Evolutionary conservation across 2,797 vertebrate species (phyloP), one percentile per base, ranked within the genome.

Genomic region (Dermochelys coriacea): DNA sequence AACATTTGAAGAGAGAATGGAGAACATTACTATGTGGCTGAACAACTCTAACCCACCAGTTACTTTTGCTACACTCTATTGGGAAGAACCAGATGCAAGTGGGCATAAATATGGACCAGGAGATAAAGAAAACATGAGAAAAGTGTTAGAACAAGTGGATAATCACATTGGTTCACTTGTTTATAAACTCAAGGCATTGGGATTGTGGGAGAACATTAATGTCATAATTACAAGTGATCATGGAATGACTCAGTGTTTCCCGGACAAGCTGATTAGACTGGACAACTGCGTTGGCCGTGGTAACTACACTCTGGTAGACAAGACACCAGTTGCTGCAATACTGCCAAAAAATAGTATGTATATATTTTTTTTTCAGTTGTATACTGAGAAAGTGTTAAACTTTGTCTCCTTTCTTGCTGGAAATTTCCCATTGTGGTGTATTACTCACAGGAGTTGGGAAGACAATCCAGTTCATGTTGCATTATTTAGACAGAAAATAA

Each of bases 191-290:
- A 99, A 99, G 81, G 80, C 85, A 3, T 92, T 88, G 0, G 98
- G 98, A 14, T 95, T 99, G 61, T 99, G 99, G 99, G 99, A 99
- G n/a, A 97, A 80, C 47, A 64, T 99, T 57, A 99, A 99, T 86
- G 71, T 99, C 45, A 97, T 99, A 6, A 97, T 99, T 87, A 99
- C 99, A 61, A 99, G 99, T 23, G 99, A 99, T 97, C 99, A 99
- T 47, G 99, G 99, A 47, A 99, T 99, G 99, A 93, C 98, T 34
- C 99, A 99, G 96, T 99, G 99, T 83, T 99, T 99, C 5, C 8
- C 97, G 8, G 80, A 99, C 1, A 98, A 98, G 90, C 86, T 99
- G 93, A 99, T 99, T 87, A 54, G 61, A 37, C 97, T 99, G 97
- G 98, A 99, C 83, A 0, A 18, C 0, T 99, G 99, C 97, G 95